phyloP scores from a whole-genome alignment of 2,888 invertebrate genomes.

The Amphipoea oculea region DNA sequence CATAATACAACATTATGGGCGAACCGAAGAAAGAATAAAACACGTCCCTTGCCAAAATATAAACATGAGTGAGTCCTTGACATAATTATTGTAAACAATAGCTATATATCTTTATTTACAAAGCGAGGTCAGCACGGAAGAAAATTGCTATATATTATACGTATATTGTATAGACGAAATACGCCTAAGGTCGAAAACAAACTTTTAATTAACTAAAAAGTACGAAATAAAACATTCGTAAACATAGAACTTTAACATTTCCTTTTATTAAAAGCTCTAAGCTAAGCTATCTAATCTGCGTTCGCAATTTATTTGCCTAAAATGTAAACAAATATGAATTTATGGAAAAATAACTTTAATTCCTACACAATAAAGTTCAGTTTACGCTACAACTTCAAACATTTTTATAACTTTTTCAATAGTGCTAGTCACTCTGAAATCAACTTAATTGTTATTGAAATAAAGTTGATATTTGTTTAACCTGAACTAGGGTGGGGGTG shows the following conservation, averaged over 20 bases:
- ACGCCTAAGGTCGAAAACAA: not conserved
- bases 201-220: not conserved
- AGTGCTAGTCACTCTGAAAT: too few relatives aligned
- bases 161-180: constrained; percentile 35
- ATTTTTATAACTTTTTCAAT: too few relatives aligned
- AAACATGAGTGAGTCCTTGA: constrained; percentile 43
- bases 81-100: constrained; percentile 17
- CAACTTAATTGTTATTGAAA: too few relatives aligned
- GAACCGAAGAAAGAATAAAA: constrained; percentile 9
- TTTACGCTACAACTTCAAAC: too few relatives aligned
- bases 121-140: constrained; percentile 21
- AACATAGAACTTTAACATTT: not conserved
- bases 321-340: too few relatives aligned
- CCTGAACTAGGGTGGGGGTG: too few relatives aligned
- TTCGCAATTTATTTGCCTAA: too few relatives aligned
- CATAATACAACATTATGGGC: constrained; percentile 10
- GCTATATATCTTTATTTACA: constrained; percentile 19
- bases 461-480: too few relatives aligned
- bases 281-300: not conserved
- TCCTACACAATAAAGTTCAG: too few relatives aligned
- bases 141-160: not conserved
- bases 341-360: too few relatives aligned
- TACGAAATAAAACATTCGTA: not conserved
- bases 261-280: not conserved
- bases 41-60: constrained; percentile 22